Conservation (phyloP, 2,113 vertebrate species). For the Eurypyga helias region DNA sequence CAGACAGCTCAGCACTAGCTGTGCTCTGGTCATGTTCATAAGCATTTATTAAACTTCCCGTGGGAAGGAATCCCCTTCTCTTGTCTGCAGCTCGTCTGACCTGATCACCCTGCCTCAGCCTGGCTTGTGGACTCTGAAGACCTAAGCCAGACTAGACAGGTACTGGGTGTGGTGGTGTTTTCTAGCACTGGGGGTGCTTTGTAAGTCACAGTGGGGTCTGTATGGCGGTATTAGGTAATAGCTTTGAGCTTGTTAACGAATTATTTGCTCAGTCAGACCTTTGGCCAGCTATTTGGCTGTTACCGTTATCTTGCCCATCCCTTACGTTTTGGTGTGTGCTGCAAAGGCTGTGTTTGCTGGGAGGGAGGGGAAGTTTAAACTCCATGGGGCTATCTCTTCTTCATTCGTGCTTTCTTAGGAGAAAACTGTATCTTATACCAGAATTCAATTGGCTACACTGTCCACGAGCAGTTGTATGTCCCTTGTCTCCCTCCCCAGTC, state of each 20-base stretch:
- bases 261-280: neutral
- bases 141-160: neutral
- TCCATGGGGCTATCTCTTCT: neutral
- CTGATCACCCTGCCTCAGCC: neutral
- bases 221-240: neutral
- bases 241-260: neutral
- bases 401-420: fast-evolving
- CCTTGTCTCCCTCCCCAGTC: neutral
- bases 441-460: neutral
- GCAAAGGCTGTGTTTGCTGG: neutral
- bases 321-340: neutral
- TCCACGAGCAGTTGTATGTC: neutral
- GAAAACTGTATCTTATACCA: neutral
- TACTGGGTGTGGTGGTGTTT: neutral
- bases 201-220: neutral
- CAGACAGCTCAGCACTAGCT: neutral
- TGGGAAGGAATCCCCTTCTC: neutral
- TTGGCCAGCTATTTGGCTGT: neutral
- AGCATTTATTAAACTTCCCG: neutral
- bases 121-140: neutral
- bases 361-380: neutral
- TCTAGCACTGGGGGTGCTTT: neutral
- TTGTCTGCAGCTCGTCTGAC: neutral
- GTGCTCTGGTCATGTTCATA: neutral
- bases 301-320: neutral